A percentile compares a stretch with the other conserved stretches of the same genome.
These are phyloP conservation scores for Gambusia affinis DNA, from an alignment of 2,113 vertebrate genomes.

Conservation along the genomic window DNA sequence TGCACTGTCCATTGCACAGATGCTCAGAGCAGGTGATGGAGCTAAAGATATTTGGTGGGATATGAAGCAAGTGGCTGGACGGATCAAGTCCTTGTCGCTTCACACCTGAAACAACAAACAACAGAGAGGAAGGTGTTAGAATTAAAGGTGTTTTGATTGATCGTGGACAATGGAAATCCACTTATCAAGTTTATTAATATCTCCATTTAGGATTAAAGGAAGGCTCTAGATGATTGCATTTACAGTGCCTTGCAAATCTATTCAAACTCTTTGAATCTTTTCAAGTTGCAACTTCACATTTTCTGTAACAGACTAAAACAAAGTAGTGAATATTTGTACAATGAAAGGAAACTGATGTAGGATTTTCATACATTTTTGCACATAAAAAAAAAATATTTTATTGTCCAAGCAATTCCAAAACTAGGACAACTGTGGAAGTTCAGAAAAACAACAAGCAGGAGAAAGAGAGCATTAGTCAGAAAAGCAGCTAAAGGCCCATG, in stretches of 20 bases:
- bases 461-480: too few species aligned
- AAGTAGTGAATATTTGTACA: too few species aligned
- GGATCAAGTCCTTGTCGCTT: slow-evolving; percentile 71
- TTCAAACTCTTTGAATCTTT: too few species aligned
- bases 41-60: slow-evolving; percentile 25
- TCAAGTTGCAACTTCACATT: too few species aligned
- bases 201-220: background rate
- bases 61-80: slow-evolving; percentile 10
- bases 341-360: too few species aligned
- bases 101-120: slow-evolving; percentile 73
- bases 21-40: slow-evolving; percentile 48
- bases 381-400: too few species aligned
- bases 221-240: background rate
- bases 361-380: too few species aligned
- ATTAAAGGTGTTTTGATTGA: background rate
- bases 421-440: too few species aligned
- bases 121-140: slow-evolving; percentile 21
- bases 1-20: slow-evolving; percentile 35
- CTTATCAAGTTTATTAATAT: background rate
- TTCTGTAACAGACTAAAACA: too few species aligned
- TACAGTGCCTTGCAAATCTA: background rate
- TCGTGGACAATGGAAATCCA: background rate
- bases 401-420: too few species aligned
- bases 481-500: too few species aligned
- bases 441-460: too few species aligned